Base-by-base conservation (phyloP, 2,888 invertebrate species). In the Anaspis maculata region DNA sequence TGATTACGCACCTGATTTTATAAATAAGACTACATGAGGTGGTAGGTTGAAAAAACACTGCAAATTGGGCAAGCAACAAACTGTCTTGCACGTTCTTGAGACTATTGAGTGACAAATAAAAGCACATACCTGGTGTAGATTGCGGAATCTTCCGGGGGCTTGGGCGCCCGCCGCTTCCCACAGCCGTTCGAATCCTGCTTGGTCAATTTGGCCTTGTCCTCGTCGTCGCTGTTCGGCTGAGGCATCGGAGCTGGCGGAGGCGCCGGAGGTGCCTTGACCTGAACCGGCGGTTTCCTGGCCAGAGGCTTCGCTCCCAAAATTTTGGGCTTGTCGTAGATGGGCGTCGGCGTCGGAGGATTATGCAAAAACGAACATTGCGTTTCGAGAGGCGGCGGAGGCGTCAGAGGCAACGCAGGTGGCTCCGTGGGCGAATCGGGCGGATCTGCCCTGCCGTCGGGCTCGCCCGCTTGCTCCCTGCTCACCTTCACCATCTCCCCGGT, bases 361-460 rank as follows among this genome's bases (percentile, higher is more conserved):
- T 86, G 85, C 22, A 86, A 66, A 55, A 87, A 85, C 2, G 85
- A 84, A 41, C 71, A 69, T 59, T 51, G 77, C 45, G 71, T 66
- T 44, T 61, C 67, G 46, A 74, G 61, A 16, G 67, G 57, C 10
- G 80, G 81, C 11, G 80, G 73, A 2, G 83, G 82, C 44, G 79
- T 76, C 36, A 76, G 73, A 0, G 84, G 83, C 34, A 85, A 61
- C 3, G 77, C 78, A 1, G 83, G 79, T 1, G 81, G 76, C 59
- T 79, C 80, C 13, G 69, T 69, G 3, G 37, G 16, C 1, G 72
- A 65, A 24, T 80, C 79, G 52, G n/a, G n/a, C 19, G 84, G 85
- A 1, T 87, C 87, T 9, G 87, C 86, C 48, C 83, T 76, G n/a
- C 88, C 87, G 52, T 88, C 88, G 1, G 88, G 88, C 52, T 86